Base-by-base conservation (phyloP, 1,140 invertebrate species). In the Drosophila ogumai region DNA sequence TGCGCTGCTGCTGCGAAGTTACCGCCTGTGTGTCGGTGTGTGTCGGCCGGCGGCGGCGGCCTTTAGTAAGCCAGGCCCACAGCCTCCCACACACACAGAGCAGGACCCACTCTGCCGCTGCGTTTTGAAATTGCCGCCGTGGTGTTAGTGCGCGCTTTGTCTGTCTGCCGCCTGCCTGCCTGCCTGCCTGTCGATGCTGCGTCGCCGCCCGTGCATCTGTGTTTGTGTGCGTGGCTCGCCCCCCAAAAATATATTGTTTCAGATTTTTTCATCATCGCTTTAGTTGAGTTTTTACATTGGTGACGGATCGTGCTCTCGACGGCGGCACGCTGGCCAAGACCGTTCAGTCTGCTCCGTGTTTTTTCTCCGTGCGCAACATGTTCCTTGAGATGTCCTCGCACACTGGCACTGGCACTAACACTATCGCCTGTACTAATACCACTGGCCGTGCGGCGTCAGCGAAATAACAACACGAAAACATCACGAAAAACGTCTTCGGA, bases 271-370 rank as follows among this genome's bases (percentile, higher is more conserved):
- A 92, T 92, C 91, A 92, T 85, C 90, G 90, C 86, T 92, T 92
- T 92, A 92, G 91, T 92, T 92, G 91, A 91, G 91, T 92, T 92
- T 92, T 92, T 92, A 92, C 91, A 92, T 92, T 92, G 91, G 90
- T 92, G 91, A 92, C 88, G 91, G 91, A 92, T 92, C 91, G 91
- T 92, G 91, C 91, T 91, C 75, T 87, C 78, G 82, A 75, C 85
- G 78, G 81, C 74, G 82, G 81, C 81, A 81, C 81, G 67, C 75
- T 82, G 71, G 69, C 71, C 52, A 61, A 69, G 79, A 82, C 69
- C 82, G 77, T 84, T 87, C 76, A 88, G 85, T 79, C 75, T 79
- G 66, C 67, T 56, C 68, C 46, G 81, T 80, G 85, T 88, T 90
- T 85, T 87, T 90, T 87, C 55, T 84, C 67, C 79, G 85, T 90